phyloP scores from a whole-genome alignment of 2,888 invertebrate genomes.

The Amblyteles armatorius region DNA sequence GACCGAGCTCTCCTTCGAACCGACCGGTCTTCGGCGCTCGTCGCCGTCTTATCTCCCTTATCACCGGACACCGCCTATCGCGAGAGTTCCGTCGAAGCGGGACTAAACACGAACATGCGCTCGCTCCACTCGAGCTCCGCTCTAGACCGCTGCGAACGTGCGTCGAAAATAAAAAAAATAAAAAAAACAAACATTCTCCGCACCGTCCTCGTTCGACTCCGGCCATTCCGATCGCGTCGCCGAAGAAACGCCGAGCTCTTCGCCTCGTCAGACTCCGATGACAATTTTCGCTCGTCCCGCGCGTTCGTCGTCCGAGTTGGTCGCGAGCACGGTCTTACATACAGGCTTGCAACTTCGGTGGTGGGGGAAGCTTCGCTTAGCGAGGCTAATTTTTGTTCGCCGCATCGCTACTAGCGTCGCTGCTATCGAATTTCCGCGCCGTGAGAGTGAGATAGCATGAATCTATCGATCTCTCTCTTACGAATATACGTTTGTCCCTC shows the following conservation, averaged over 20 bases:
- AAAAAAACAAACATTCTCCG: not conserved
- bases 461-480: no score
- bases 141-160: not conserved
- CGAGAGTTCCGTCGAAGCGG: conserved; percentile 16
- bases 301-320: conserved; percentile 37
- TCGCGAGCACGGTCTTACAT: no score
- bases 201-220: conserved; percentile 10
- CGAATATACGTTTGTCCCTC: no score
- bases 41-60: not conserved
- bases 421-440: no score
- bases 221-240: conserved; percentile 1
- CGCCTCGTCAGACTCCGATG: conserved; percentile 4
- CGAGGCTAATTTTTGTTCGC: no score
- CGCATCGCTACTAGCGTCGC: no score
- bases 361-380: no score
- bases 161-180: not conserved
- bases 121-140: not conserved
- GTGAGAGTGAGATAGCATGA: no score
- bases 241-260: conserved; percentile 31
- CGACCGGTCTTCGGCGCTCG: not conserved
- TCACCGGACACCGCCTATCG: conserved; percentile 38
- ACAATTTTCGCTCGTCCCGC: conserved; percentile 13
- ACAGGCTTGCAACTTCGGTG: no score
- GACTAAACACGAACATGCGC: not conserved
- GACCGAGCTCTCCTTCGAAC: no score